Percentiles rank a stretch among this genome's conserved stretches.
Conservation (phyloP, 1,140 invertebrate genomes). For the Probaryconus sp. region DNA sequence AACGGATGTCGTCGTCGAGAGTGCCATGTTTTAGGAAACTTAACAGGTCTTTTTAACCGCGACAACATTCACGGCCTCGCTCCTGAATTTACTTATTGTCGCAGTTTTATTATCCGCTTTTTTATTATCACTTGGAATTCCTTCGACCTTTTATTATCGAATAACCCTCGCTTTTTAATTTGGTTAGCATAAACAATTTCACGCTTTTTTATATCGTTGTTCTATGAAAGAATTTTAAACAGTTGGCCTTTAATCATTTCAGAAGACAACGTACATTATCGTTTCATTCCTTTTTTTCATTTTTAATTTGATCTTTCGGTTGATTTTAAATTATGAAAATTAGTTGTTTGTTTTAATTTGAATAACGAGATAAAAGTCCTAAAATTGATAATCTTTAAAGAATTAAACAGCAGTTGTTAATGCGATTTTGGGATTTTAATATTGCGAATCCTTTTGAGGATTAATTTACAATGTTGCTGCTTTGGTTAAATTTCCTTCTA, state of each 20-base stretch:
- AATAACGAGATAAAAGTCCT: too few species aligned
- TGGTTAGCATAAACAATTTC: background rate
- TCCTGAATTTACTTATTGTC: slow-evolving; percentile 4
- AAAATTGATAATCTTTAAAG: too few species aligned
- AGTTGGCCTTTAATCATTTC: too few species aligned
- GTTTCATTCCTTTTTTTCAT: too few species aligned
- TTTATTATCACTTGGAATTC: slow-evolving; percentile 17
- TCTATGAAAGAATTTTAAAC: too few species aligned
- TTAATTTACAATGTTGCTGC: slow-evolving; percentile 18
- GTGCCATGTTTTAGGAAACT: slow-evolving; percentile 34
- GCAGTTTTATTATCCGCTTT: slow-evolving; percentile 26
- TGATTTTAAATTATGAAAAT: too few species aligned
- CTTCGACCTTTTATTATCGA: slow-evolving; percentile 3
- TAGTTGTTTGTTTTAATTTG: too few species aligned
- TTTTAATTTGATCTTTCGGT: too few species aligned
- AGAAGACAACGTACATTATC: too few species aligned
- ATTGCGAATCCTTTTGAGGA: background rate
- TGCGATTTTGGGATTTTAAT: slow-evolving; percentile 11
- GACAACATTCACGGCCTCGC: slow-evolving; percentile 1
- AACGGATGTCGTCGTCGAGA: slow-evolving; percentile 14
- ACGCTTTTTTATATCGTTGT: background rate
- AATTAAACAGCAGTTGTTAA: slow-evolving; percentile 13
- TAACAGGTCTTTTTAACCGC: slow-evolving; percentile 31
- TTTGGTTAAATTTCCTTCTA: slow-evolving; percentile 12
- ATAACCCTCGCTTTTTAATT: slow-evolving; percentile 9